Conservation (phyloP, 1,140 invertebrate genomes). For the Proales similis region DNA sequence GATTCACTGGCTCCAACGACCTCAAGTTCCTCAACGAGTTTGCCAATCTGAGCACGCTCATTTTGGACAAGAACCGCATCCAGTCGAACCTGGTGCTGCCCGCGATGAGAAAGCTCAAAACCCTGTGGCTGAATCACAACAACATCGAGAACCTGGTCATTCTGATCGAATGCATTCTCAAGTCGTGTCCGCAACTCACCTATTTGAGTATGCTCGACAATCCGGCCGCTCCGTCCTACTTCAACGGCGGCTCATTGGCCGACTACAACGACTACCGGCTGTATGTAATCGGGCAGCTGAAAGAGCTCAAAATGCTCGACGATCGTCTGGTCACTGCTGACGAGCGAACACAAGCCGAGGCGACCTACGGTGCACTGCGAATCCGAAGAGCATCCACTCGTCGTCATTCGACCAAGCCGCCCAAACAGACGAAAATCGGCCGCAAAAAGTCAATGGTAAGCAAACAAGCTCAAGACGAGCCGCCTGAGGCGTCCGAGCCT, state of each 20-base stretch:
- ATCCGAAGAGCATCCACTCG: not conserved
- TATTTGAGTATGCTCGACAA: conserved; percentile 72
- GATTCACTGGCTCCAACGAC: conserved; percentile 20
- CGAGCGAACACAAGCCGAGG: not conserved
- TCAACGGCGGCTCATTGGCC: conserved; percentile 66
- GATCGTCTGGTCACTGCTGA: conserved; percentile 41
- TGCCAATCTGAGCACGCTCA: conserved; percentile 62
- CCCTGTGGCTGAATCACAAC: conserved; percentile 72
- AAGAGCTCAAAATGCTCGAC: conserved; percentile 43
- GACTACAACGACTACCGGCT: conserved; percentile 71
- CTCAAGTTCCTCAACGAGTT: conserved; percentile 28
- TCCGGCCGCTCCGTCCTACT: conserved; percentile 64
- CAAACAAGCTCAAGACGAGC: too few species aligned
- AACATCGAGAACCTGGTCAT: conserved; percentile 62
- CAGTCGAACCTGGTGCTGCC: conserved; percentile 62
- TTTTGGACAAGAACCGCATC: conserved; percentile 67
- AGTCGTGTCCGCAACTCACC: conserved; percentile 61
- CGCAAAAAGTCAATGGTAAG: too few species aligned
- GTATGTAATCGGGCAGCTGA: conserved; percentile 43
- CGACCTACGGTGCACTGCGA: not conserved
- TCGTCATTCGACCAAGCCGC: too few species aligned
- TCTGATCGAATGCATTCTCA: conserved; percentile 62
- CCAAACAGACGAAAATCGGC: too few species aligned
- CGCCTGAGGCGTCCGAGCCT: too few species aligned
- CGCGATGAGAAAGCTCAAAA: conserved; percentile 60